These are phyloP conservation scores for Poeciliopsis presidionis DNA, from an alignment of 2,797 vertebrate genomes.

Conservation along the genomic window DNA sequence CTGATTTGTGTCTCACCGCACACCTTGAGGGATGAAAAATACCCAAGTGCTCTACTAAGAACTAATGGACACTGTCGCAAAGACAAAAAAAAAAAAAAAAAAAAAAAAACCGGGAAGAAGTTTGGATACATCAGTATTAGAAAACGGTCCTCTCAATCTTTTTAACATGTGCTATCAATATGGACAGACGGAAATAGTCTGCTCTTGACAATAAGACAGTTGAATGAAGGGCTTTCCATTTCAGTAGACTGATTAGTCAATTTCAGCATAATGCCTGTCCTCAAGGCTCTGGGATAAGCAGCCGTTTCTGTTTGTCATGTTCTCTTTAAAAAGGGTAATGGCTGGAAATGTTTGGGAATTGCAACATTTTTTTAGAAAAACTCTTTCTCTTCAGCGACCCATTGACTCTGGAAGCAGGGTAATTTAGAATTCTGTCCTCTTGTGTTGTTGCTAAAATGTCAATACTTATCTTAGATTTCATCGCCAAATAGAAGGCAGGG, in stretches of 20 bases:
- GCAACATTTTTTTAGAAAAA: slow-evolving; percentile 67
- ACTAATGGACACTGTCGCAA: slow-evolving; percentile 81
- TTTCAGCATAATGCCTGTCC: slow-evolving; percentile 67
- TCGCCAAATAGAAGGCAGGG: slow-evolving; percentile 37
- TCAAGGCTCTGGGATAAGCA: slow-evolving; percentile 75
- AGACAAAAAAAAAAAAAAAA: slow-evolving; percentile 52
- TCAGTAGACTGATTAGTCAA: slow-evolving; percentile 74
- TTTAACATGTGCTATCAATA: slow-evolving; percentile 58
- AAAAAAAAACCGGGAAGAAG: slow-evolving; percentile 46
- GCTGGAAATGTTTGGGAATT: slow-evolving; percentile 62
- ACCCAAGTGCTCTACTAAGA: slow-evolving; percentile 72
- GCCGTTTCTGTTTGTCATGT: slow-evolving; percentile 68
- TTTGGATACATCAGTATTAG: slow-evolving; percentile 60
- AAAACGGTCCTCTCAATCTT: slow-evolving; percentile 58
- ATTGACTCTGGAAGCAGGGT: slow-evolving; percentile 39
- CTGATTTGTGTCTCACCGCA: slow-evolving; percentile 76
- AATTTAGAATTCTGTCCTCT: slow-evolving; percentile 58
- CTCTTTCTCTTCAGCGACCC: slow-evolving; percentile 57
- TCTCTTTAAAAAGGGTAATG: slow-evolving; percentile 63
- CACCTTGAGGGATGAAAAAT: slow-evolving; percentile 84
- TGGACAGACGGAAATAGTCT: slow-evolving; percentile 61
- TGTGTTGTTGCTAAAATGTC: slow-evolving; percentile 52
- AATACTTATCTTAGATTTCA: slow-evolving; percentile 37
- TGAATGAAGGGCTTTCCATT: slow-evolving; percentile 73
- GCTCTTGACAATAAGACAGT: slow-evolving; percentile 62